These are phyloP conservation scores for Plebejus melissa DNA, from an alignment of 2,888 invertebrate genomes.

Conservation along the genomic window DNA sequence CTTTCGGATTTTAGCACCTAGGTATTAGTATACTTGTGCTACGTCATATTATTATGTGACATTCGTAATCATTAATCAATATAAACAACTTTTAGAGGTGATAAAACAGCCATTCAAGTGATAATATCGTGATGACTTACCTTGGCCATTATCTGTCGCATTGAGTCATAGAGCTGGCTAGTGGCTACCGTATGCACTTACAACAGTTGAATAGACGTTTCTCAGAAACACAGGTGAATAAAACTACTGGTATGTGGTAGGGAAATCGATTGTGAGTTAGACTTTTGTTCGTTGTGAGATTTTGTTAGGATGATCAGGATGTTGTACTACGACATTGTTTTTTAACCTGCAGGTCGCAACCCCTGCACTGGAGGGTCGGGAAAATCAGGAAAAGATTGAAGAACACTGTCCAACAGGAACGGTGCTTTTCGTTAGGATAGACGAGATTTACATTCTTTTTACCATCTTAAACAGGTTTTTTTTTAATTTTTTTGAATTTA, in stretches of 20 bases:
- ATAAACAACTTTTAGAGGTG: background rate
- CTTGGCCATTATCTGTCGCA: slow-evolving; percentile 9
- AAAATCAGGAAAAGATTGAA: no score
- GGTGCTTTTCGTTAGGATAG: background rate
- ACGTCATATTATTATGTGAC: background rate
- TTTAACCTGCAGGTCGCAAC: background rate
- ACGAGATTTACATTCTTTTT: background rate
- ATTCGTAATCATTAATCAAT: background rate
- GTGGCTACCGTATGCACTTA: slow-evolving; percentile 18
- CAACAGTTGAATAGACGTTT: slow-evolving; percentile 15
- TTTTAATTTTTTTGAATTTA: no score
- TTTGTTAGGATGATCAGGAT: background rate
- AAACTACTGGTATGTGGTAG: slow-evolving; percentile 12
- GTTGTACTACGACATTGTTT: background rate
- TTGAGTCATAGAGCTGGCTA: slow-evolving; percentile 16
- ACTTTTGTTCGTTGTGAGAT: background rate
- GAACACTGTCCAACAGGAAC: background rate
- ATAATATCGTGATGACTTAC: slow-evolving; percentile 2
- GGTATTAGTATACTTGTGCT: background rate
- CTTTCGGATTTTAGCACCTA: no score
- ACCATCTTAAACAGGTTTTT: background rate
- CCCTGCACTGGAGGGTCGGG: no score
- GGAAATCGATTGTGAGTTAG: background rate
- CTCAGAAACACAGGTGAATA: slow-evolving; percentile 26
- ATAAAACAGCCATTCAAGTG: background rate